Evolutionary conservation across 2,888 invertebrate species (phyloP), one percentile per base, ranked within the genome.

Genomic region (Latrodectus elegans): DNA sequence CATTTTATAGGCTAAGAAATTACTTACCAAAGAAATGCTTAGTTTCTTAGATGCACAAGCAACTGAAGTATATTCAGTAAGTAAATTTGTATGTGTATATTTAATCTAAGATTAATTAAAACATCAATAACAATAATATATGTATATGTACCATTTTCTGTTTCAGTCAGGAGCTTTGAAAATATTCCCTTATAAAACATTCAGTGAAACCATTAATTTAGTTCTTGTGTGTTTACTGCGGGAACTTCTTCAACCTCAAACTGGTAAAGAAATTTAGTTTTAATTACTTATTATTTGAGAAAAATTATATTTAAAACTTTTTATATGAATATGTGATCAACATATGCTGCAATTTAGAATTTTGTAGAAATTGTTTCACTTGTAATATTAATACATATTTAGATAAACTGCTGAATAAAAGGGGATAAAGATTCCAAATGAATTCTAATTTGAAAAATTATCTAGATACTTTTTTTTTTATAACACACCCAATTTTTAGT

Each of bases 121-220:
- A 14, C 15, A 17, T 72, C 1, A 9, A 38, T 72, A n/a, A 72
- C 51, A 49, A 49, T 17, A 49, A 72, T 11, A 12, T 72, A 4
- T 49, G 8, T 6, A 8, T 68, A 26, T 11, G 17, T n/a, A 22
- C n/a, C 6, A 22, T 14, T 80, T 74, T 17, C 12, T 60, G n/a
- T 90, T 90, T 55, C 53, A 91, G 91, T 88, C 95, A 55, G 92
- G 92, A 1, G 92, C 92, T 87, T 91, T 94, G 73, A 94, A 95
- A 92, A 95, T 96, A 75, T 98, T 97, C 92, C 97, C 97, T 0
- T 99, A 99, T 93, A 96, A 96, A 91, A 96, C 97, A 0, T 97
- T 98, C 92, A 98, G 97, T 88, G 99, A 99, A 93, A 97, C 97
- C 0, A 93, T 99, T 82, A 98, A 97, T 92, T 93, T 99, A 82